Conservation (phyloP, 2,888 invertebrate species). For the Ceraclea dissimilis region DNA sequence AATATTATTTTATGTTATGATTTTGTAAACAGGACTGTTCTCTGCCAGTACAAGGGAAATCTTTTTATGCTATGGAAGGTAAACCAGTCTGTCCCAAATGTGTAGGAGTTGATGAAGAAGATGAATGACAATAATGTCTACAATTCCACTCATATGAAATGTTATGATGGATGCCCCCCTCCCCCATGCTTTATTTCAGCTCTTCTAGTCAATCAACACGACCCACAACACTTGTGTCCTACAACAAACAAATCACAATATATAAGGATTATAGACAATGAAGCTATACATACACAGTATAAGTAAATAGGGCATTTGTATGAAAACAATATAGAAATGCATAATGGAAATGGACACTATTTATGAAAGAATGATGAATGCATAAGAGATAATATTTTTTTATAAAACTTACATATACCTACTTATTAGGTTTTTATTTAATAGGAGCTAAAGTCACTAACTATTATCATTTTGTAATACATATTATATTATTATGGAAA, state of each 20-base stretch:
- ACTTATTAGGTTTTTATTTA: slow-evolving; percentile 21
- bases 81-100: slow-evolving; percentile 93
- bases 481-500: slow-evolving; percentile 39
- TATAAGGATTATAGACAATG: too few species aligned
- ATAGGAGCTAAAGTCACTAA: slow-evolving; percentile 22
- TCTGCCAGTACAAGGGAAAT: slow-evolving; percentile 85
- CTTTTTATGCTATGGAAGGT: slow-evolving; percentile 95
- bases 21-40: slow-evolving; percentile 78
- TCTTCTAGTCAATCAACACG: slow-evolving; percentile 1
- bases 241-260: too few species aligned
- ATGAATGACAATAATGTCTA: slow-evolving; percentile 38
- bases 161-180: slow-evolving; percentile 28
- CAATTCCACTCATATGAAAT: slow-evolving; percentile 33
- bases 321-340: too few species aligned
- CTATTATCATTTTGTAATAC: slow-evolving; percentile 19
- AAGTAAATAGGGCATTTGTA: too few species aligned
- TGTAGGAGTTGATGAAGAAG: slow-evolving; percentile 86
- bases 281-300: too few species aligned
- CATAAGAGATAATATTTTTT: slow-evolving; percentile 22
- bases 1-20: slow-evolving; percentile 27
- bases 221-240: neutral
- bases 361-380: slow-evolving; percentile 17
- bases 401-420: slow-evolving; percentile 20
- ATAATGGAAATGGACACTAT: too few species aligned
- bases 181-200: slow-evolving; percentile 17